Base-by-base conservation (phyloP, 2,113 vertebrate species). In the Saccopteryx bilineata region DNA sequence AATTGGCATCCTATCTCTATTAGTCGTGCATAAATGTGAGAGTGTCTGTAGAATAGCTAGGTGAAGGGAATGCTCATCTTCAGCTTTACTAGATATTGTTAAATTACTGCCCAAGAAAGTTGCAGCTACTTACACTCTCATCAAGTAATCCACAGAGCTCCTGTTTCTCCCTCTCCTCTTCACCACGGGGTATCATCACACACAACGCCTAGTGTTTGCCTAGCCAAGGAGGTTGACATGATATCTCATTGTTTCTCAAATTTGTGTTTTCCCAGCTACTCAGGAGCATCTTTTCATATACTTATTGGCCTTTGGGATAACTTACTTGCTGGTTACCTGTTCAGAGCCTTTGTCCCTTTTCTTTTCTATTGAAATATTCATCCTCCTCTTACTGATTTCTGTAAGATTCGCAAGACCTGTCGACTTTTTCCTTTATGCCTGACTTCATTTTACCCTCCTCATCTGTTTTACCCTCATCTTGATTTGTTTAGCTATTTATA, bases 401-500 rank as follows among this genome's bases (percentile, higher is more conserved):
- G 13, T 28, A 24, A 58, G 50, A 86, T 91, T 92, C 81, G 24
- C 33, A 93, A 75, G 52, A 75, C 33, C 18, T 89, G 9, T 78
- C 31, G 48, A 54, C 79, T 93, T 87, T 93, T 87, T 56, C 7
- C 79, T 88, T 93, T 48, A 61, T 8, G 13, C 12, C 17, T 63
- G 58, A 52, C 39, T 95, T 90, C 19, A 5, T 92, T 52, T 65
- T 76, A 54, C 7, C 19, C 89, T 39, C 4, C 54, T 71, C 24
- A 68, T 91, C n/a, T 76, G 28, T 89, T 84, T 68, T 69, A 14
- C 50, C 14, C 9, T 19, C 50, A 31, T 84, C 52, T 92, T 82
- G 50, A 95, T 91, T 93, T 88, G 66, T 28, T 95, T 65, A 58
- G 28, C 17, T 78, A 26, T 82, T 58, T 76, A 23, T 94, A 91